These are phyloP conservation scores for Heteronetta atricapilla DNA, from an alignment of 2,113 vertebrate species.

Conservation along the genomic window DNA sequence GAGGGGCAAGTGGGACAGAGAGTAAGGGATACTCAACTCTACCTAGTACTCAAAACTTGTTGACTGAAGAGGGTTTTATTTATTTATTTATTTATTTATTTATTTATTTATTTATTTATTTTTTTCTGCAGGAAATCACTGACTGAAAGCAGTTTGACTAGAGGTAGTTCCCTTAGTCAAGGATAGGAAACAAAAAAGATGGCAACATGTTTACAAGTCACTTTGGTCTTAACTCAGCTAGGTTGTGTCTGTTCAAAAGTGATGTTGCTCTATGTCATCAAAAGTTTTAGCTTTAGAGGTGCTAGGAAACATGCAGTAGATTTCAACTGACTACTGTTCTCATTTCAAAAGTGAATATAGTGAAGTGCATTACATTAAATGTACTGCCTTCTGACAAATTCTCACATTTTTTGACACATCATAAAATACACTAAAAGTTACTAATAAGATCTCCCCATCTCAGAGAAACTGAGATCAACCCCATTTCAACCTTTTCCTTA, in stretches of 20 bases:
- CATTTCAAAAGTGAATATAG: not conserved
- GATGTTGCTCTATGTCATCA: not conserved
- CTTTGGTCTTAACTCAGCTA: not conserved
- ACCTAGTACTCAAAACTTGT: not conserved
- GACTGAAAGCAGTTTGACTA: not conserved
- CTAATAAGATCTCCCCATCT: not conserved
- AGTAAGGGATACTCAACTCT: not conserved
- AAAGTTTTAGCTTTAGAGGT: not conserved
- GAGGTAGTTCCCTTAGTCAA: not conserved
- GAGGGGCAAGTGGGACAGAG: not conserved
- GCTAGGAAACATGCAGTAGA: not conserved
- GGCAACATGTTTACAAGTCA: not conserved
- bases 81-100: too few species aligned
- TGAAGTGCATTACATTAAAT: not conserved
- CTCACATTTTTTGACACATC: not conserved
- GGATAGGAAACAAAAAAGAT: not conserved
- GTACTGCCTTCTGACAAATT: not conserved
- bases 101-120: not conserved
- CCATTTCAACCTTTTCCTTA: not conserved
- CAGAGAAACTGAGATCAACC: not conserved
- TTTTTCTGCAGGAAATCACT: not conserved
- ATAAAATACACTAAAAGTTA: not conserved
- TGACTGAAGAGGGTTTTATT: not conserved
- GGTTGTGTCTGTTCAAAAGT: not conserved
- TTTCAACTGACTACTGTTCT: not conserved